phyloP scores from a whole-genome alignment of 2,888 invertebrate genomes.

The Cheilosia pagana region DNA sequence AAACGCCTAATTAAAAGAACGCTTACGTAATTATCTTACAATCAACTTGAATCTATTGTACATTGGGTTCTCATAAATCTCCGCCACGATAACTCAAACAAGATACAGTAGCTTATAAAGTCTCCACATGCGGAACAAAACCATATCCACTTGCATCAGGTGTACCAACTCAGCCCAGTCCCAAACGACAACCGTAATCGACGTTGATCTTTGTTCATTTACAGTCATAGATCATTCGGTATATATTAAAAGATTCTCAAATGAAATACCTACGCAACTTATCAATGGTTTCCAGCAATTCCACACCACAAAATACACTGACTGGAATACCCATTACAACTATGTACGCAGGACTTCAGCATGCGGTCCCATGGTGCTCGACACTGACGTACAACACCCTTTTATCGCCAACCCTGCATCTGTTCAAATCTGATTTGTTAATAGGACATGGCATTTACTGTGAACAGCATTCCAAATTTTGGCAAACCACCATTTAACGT shows the following conservation, averaged over 20 bases:
- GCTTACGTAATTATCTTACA: no score
- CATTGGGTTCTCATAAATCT: no score
- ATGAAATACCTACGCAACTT: background rate
- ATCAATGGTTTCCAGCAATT: background rate
- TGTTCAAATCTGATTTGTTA: conserved; percentile 37
- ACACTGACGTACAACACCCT: background rate
- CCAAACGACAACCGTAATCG: background rate
- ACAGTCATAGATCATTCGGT: background rate
- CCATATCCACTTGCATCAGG: background rate
- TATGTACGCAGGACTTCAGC: conserved; percentile 7
- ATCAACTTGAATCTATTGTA: no score
- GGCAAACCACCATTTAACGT: conserved; percentile 6
- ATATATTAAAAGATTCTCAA: background rate
- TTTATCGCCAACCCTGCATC: conserved; percentile 37
- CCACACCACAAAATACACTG: background rate
- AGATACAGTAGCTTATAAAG: no score
- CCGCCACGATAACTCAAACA: no score
- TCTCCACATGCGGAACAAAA: no score
- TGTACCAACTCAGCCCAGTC: background rate
- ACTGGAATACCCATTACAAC: background rate
- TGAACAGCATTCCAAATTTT: conserved; percentile 17
- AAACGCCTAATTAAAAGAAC: no score
- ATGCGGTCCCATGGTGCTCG: background rate
- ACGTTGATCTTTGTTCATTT: background rate
- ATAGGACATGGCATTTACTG: conserved; percentile 12